Evolutionary conservation across 2,888 invertebrate genomes (phyloP).

Genomic region (Spatulosminthurus flaviceps): DNA sequence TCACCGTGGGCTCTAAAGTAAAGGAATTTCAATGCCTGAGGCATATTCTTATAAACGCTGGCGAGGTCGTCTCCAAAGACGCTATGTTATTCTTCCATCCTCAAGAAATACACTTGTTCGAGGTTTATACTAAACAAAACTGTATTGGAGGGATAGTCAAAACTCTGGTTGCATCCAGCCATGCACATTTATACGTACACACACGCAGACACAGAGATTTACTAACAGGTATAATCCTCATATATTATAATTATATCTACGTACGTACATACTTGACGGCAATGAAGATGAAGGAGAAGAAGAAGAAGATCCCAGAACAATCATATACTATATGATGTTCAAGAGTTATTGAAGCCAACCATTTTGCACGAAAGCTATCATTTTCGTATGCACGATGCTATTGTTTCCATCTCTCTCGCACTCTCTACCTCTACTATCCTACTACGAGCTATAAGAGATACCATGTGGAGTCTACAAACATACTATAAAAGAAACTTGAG

Average conservation of each 20-base stretch:
- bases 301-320: background rate
- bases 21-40: conserved; percentile 44
- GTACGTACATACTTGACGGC: background rate
- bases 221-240: too few relatives aligned
- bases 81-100: conserved; percentile 39
- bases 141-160: too few relatives aligned
- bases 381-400: conserved; percentile 32
- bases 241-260: conserved; percentile 19
- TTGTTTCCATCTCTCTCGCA: conserved; percentile 29
- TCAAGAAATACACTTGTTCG: too few relatives aligned
- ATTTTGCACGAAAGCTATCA: conserved; percentile 48
- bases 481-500: conserved; percentile 15
- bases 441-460: background rate
- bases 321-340: background rate
- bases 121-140: too few relatives aligned
- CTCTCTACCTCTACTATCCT: conserved; percentile 22
- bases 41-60: conserved; percentile 41
- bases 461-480: conserved; percentile 23
- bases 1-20: conserved; percentile 56
- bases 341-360: conserved; percentile 47
- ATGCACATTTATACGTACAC: too few relatives aligned
- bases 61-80: conserved; percentile 48
- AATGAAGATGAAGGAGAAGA: background rate
- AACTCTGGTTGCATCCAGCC: too few relatives aligned
- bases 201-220: too few relatives aligned